Percentiles rank a stretch among this genome's conserved stretches.
These are phyloP conservation scores for Folsomia manolachei DNA, from an alignment of 2,888 invertebrate genomes.

Conservation along the genomic window DNA sequence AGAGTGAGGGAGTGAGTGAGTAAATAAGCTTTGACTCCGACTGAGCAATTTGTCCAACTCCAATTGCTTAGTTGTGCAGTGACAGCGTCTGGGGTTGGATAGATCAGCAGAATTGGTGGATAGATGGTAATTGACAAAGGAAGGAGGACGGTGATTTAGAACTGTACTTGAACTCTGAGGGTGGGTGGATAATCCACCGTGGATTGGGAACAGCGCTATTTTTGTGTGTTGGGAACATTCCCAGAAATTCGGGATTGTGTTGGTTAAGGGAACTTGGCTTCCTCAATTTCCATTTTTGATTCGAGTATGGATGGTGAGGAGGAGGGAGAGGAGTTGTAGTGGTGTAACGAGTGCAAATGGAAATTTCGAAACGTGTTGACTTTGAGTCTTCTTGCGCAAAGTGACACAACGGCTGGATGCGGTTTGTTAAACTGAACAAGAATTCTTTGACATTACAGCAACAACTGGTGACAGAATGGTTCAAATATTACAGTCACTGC, in stretches of 20 bases:
- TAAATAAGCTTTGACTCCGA: conserved; percentile 8
- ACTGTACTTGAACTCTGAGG: neutral
- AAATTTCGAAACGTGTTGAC: neutral
- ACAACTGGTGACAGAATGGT: neutral
- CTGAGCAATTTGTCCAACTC: conserved; percentile 1
- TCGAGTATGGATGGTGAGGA: neutral
- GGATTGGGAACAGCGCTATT: too few species aligned
- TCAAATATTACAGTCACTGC: neutral
- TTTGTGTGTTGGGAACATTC: too few species aligned
- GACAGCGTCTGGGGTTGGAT: too few species aligned
- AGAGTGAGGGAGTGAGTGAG: neutral
- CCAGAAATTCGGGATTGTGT: too few species aligned
- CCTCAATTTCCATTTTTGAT: conserved; percentile 9
- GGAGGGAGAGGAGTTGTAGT: too few species aligned
- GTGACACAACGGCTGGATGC: neutral
- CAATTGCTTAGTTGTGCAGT: neutral
- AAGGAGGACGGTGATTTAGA: neutral
- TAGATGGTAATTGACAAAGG: neutral
- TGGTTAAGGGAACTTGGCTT: too few species aligned
- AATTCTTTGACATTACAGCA: neutral
- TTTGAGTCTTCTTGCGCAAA: neutral
- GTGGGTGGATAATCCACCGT: too few species aligned
- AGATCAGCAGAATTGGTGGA: conserved; percentile 1
- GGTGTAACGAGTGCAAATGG: neutral
- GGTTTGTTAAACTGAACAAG: too few species aligned